Percentiles rank a stretch among this genome's conserved stretches.
phyloP scores from a whole-genome alignment of 2,797 vertebrate species.

The Anas bernieri region DNA sequence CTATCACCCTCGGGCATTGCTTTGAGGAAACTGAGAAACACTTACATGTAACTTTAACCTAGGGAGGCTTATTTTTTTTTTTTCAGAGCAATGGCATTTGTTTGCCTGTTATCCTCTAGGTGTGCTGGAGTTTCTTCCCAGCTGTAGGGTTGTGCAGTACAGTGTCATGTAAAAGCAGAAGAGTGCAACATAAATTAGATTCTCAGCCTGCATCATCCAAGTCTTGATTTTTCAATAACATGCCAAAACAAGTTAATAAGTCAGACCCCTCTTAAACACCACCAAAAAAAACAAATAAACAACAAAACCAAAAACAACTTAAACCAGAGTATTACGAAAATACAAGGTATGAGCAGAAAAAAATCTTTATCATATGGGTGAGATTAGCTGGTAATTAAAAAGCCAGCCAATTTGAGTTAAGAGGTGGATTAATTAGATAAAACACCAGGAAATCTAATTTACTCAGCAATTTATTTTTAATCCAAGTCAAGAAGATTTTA shows the following conservation, averaged over 20 bases:
- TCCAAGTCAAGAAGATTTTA: conserved; percentile 49
- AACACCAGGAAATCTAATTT: conserved; percentile 71
- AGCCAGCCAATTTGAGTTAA: conserved; percentile 56
- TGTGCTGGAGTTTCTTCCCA: background rate
- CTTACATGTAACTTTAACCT: background rate
- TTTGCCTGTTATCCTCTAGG: background rate
- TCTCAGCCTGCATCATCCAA: background rate
- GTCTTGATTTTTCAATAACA: background rate
- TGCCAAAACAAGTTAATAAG: background rate
- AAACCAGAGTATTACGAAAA: background rate
- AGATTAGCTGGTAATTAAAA: conserved; percentile 70
- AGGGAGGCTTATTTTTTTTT: background rate
- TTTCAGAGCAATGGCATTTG: background rate
- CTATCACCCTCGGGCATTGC: background rate
- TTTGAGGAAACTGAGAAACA: background rate
- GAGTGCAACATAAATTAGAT: background rate
- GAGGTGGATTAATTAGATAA: conserved; percentile 67
- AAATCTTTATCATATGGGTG: background rate
- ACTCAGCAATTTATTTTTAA: conserved; percentile 69
- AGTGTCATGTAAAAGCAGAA: background rate
- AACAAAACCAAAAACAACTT: too few species aligned
- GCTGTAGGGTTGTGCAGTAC: background rate
- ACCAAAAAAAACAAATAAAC: background rate
- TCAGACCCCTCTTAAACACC: background rate
- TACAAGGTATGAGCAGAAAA: background rate